These are phyloP conservation scores for Chromobotia macracanthus DNA, from an alignment of 2,797 vertebrate species.

Conservation along the genomic window DNA sequence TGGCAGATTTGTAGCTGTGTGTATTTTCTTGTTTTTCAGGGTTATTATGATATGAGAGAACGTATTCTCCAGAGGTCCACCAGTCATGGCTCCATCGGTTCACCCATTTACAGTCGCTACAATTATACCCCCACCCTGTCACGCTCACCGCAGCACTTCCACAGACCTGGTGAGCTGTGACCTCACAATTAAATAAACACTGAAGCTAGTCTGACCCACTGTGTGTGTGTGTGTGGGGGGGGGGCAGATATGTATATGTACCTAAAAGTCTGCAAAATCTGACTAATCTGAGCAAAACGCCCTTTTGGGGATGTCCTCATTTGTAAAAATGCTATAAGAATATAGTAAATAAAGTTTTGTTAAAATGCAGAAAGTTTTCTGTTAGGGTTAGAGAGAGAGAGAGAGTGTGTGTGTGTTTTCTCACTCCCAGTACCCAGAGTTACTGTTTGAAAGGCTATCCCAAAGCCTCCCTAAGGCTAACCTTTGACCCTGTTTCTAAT, in stretches of 20 bases:
- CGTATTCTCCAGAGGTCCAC: conserved; percentile 85
- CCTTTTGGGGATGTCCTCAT: too few species aligned
- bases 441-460: neutral
- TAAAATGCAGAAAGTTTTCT: too few species aligned
- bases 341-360: too few species aligned
- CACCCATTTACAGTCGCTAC: conserved; percentile 84
- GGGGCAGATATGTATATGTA: too few species aligned
- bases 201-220: neutral
- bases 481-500: conserved; percentile 58
- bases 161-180: conserved; percentile 86
- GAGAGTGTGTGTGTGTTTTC: too few species aligned
- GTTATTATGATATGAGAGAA: conserved; percentile 83
- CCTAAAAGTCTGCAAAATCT: neutral
- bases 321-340: too few species aligned
- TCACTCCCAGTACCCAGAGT: conserved; percentile 45
- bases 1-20: too few species aligned
- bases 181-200: neutral
- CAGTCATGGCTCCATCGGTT: conserved; percentile 87
- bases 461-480: conserved; percentile 9
- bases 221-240: neutral
- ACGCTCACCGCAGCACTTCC: conserved; percentile 94
- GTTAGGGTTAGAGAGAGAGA: too few species aligned
- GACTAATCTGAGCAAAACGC: too few species aligned
- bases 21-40: conserved; percentile 63
- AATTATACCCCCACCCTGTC: conserved; percentile 88